Evolutionary conservation across 2,888 invertebrate species (phyloP).

Genomic region (Argyresthia albistria): DNA sequence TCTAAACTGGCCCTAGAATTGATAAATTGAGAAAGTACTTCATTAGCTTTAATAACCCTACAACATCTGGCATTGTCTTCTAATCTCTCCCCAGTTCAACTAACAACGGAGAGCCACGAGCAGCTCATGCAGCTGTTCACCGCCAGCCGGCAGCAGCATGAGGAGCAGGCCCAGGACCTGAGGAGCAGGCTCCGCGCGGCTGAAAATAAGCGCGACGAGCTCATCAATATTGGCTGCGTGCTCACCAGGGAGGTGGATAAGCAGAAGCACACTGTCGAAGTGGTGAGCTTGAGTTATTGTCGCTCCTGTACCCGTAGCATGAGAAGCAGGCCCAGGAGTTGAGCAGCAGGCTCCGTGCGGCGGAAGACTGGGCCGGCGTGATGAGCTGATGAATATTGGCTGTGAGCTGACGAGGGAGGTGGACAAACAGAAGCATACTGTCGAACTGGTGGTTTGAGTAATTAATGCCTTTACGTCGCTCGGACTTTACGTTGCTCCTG

Average conservation of each 20-base stretch:
- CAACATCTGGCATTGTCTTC: no score
- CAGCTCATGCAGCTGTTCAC: constrained; percentile 21
- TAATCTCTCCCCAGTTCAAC: constrained; percentile 17
- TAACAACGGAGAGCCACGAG: constrained; percentile 21
- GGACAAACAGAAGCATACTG: no score
- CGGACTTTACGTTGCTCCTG: no score
- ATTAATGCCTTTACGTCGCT: no score
- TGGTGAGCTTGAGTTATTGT: constrained; percentile 18
- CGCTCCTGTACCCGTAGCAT: no score
- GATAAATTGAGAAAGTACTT: no score
- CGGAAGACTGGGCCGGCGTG: constrained; percentile 13
- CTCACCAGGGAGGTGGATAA: constrained; percentile 18
- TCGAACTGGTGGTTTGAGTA: no score
- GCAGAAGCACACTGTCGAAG: constrained; percentile 15
- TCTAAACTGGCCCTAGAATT: no score
- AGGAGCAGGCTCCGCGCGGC: constrained; percentile 13
- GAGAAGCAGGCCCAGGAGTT: constrained; percentile 19
- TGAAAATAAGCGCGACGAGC: constrained; percentile 15
- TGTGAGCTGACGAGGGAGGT: constrained; percentile 13
- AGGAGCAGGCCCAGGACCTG: constrained; percentile 18
- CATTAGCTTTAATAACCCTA: no score
- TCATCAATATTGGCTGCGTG: constrained; percentile 15
- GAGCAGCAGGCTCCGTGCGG: constrained; percentile 13
- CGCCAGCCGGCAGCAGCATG: constrained; percentile 20
- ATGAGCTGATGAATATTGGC: constrained; percentile 15